These are phyloP conservation scores for Mycalesis mineus DNA, from an alignment of 2,888 invertebrate species.

Conservation along the genomic window DNA sequence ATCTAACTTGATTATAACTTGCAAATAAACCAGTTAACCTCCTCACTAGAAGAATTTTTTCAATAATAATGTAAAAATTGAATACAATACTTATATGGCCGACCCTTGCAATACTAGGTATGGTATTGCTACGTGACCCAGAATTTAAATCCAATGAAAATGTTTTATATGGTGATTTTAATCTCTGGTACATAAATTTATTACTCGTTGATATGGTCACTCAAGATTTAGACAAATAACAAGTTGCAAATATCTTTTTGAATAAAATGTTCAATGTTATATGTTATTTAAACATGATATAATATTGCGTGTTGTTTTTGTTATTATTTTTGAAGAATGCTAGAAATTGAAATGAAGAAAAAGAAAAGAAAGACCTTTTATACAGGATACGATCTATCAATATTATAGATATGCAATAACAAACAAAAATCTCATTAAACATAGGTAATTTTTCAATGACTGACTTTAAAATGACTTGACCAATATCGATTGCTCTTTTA, in stretches of 20 bases:
- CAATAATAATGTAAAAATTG: slow-evolving; percentile 37
- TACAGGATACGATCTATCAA: too few relatives aligned
- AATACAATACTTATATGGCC: slow-evolving; percentile 28
- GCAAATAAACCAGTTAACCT: slow-evolving; percentile 22
- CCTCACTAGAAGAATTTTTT: slow-evolving; percentile 16
- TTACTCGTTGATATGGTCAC: background rate
- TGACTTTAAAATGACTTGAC: too few relatives aligned
- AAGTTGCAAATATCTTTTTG: background rate
- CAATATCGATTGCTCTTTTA: too few relatives aligned
- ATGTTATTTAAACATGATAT: too few relatives aligned
- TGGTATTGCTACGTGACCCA: slow-evolving; percentile 37
- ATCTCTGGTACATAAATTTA: slow-evolving; percentile 17
- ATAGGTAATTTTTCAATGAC: too few relatives aligned
- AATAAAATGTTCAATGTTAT: background rate
- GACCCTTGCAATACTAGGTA: slow-evolving; percentile 36
- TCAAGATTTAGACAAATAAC: background rate
- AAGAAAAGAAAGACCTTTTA: too few relatives aligned
- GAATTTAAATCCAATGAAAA: slow-evolving; percentile 34
- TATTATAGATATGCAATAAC: too few relatives aligned
- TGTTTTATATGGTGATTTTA: slow-evolving; percentile 37
- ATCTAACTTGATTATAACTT: slow-evolving; percentile 3
- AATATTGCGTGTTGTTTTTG: too few relatives aligned
- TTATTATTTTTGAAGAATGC: too few relatives aligned
- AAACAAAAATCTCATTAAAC: too few relatives aligned
- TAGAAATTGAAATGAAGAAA: too few relatives aligned